A percentile compares a stretch with the other conserved stretches of the same genome.
Conservation (phyloP, 2,113 vertebrate species). For the Okapia johnstoni region DNA sequence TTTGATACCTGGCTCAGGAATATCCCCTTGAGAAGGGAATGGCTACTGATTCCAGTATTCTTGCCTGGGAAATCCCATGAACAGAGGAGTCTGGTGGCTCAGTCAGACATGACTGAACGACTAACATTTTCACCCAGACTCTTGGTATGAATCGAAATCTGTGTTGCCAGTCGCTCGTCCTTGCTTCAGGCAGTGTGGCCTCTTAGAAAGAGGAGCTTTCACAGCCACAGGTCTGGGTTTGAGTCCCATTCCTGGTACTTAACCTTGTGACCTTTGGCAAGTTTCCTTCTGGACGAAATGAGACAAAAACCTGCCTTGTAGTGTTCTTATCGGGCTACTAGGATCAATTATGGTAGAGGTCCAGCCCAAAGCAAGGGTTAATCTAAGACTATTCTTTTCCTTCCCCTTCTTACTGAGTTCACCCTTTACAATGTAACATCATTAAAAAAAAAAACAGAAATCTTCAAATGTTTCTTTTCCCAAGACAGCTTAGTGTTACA, state of each 20-base stretch:
- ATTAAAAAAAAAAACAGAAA: neutral
- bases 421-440: neutral
- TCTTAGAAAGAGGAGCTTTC: neutral
- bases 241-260: neutral
- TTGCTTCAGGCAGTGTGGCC: neutral
- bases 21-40: neutral
- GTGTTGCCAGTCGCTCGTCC: accelerated
- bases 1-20: neutral
- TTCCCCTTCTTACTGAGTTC: neutral
- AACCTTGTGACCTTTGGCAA: neutral
- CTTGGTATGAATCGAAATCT: neutral
- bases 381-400: neutral
- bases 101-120: neutral
- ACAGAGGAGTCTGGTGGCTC: neutral
- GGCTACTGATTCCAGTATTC: neutral
- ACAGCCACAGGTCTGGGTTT: neutral
- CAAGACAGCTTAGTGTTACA: neutral
- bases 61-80: neutral
- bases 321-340: neutral
- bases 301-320: neutral
- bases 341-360: neutral
- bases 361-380: neutral
- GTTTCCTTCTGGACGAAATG: neutral
- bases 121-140: neutral
- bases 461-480: neutral